These are phyloP conservation scores for Podotricha telesiphe DNA, from an alignment of 2,888 invertebrate species.

Conservation along the genomic window DNA sequence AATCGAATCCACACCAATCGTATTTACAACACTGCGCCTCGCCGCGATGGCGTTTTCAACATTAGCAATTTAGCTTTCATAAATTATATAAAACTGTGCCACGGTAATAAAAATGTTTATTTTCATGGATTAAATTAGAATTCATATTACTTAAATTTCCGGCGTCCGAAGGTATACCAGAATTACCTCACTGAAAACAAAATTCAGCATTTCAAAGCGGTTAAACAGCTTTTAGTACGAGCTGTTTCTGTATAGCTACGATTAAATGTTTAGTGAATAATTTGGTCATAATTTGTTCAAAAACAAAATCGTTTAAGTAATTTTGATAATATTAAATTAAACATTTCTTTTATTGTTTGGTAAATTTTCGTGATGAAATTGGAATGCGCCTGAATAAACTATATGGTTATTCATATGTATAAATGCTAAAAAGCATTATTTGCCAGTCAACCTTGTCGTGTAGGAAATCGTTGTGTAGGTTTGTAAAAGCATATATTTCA, in stretches of 20 bases:
- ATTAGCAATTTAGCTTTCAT: neutral
- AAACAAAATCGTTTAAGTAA: neutral
- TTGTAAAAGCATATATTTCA: no score
- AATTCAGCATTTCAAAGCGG: constrained; percentile 11
- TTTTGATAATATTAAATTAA: no score
- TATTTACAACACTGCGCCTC: no score
- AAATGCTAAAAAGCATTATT: no score
- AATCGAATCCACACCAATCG: no score
- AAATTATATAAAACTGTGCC: constrained; percentile 3
- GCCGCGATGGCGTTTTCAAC: no score
- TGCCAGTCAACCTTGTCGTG: no score
- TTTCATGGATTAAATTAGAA: constrained; percentile 12
- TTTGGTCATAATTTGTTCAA: constrained; percentile 4
- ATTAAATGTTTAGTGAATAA: constrained; percentile 26
- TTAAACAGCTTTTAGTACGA: constrained; percentile 15
- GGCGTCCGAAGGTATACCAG: constrained; percentile 3
- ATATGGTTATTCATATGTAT: no score
- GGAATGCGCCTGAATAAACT: no score
- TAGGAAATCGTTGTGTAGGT: no score
- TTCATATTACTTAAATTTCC: constrained; percentile 13
- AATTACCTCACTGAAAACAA: constrained; percentile 1
- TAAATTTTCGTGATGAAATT: no score
- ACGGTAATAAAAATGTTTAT: constrained; percentile 1
- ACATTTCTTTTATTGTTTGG: no score
- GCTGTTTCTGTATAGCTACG: constrained; percentile 5